Evolutionary conservation across 2,797 vertebrate species (phyloP).

Genomic region (Sibirionetta formosa): DNA sequence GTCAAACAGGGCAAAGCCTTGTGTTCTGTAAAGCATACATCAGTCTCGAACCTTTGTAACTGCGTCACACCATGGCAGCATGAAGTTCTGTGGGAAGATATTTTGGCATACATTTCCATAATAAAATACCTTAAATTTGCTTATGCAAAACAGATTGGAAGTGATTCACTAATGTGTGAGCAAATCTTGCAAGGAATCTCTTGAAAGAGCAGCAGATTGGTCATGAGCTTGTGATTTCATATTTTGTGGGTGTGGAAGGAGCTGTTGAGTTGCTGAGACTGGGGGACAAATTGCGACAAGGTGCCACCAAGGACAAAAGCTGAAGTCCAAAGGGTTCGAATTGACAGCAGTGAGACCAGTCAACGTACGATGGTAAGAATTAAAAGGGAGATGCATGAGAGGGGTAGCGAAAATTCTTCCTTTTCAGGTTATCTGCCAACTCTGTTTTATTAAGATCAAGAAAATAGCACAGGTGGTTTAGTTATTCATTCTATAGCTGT

Average conservation of each 20-base stretch:
- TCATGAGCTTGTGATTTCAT: neutral
- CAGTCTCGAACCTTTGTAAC: rapidly evolving
- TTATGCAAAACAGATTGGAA: neutral
- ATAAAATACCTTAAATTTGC: constrained; percentile 11
- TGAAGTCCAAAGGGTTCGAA: neutral
- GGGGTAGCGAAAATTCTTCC: neutral
- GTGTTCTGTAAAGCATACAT: rapidly evolving
- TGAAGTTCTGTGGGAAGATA: neutral
- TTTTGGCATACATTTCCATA: constrained; percentile 2
- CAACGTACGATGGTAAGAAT: rapidly evolving
- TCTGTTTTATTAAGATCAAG: neutral
- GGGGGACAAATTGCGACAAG: rapidly evolving
- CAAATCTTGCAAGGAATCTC: neutral
- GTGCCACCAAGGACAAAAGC: neutral
- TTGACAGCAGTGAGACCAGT: neutral
- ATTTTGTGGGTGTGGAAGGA: neutral
- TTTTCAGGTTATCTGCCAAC: neutral
- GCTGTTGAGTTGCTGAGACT: neutral
- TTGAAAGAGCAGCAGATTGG: neutral
- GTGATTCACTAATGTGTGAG: neutral
- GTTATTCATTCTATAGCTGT: neutral
- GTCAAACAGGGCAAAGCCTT: neutral
- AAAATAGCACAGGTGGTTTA: neutral
- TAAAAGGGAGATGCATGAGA: neutral
- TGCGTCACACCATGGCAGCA: rapidly evolving